Percentiles rank a stretch among this genome's conserved stretches.
phyloP scores from a whole-genome alignment of 2,888 invertebrate genomes.

The Stenodera caucasica region DNA sequence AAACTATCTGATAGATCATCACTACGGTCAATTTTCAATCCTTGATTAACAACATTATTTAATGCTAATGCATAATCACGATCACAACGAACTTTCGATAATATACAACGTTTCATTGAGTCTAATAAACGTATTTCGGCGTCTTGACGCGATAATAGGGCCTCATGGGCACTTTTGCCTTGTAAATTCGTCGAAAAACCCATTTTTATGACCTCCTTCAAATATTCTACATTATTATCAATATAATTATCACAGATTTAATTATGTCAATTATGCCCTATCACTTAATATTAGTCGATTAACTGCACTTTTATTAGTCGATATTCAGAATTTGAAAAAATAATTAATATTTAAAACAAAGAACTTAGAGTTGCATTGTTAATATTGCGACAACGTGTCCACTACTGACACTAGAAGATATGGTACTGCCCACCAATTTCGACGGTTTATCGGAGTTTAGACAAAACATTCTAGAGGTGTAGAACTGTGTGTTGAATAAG shows the following conservation, averaged over 20 bases:
- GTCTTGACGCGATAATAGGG: conserved; percentile 86
- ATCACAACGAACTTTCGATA: conserved; percentile 87
- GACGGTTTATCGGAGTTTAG: conserved; percentile 13
- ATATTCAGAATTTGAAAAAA: neutral
- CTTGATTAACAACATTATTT: conserved; percentile 77
- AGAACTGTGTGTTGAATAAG: neutral
- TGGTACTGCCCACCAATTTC: conserved; percentile 18
- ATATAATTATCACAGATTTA: no score
- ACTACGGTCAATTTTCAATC: conserved; percentile 78
- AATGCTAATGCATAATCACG: conserved; percentile 87
- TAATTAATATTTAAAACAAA: neutral
- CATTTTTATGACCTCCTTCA: conserved; percentile 56
- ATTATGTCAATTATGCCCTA: no score
- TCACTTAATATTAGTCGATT: no score
- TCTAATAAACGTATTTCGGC: conserved; percentile 91
- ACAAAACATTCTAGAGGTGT: conserved; percentile 22
- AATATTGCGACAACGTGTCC: conserved; percentile 15
- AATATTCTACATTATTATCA: no score
- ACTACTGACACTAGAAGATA: conserved; percentile 13
- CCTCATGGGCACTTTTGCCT: conserved; percentile 89
- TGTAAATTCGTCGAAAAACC: conserved; percentile 86
- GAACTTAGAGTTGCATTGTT: neutral
- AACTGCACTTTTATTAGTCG: no score
- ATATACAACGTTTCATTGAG: conserved; percentile 84
- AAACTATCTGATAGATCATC: conserved; percentile 74